Evolutionary conservation across 30 jellyfish, hydroid and myxozoan species (phyloP).

Genomic region (Hydractinia echinata): DNA sequence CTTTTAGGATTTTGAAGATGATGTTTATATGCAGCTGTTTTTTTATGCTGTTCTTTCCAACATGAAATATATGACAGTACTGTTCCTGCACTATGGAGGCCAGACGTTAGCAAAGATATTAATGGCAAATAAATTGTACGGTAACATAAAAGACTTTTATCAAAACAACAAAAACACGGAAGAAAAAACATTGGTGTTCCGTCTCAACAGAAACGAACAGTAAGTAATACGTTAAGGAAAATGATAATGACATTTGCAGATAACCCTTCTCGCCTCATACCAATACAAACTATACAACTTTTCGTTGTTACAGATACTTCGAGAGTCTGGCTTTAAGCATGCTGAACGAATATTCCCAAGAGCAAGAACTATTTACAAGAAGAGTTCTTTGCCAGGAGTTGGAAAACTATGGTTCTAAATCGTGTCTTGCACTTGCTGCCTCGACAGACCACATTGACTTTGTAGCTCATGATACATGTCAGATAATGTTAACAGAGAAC

Average conservation of each 20-base stretch:
- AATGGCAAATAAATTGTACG: background rate
- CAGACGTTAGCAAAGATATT: background rate
- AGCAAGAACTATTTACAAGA: background rate
- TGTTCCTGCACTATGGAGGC: background rate
- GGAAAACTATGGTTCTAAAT: background rate
- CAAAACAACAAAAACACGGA: background rate
- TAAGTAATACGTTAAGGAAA: background rate
- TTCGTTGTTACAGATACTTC: background rate
- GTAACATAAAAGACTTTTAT: background rate
- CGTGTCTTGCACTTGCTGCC: background rate
- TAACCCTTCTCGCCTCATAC: no score
- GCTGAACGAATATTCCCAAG: background rate
- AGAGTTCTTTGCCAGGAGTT: background rate
- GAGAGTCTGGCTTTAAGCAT: background rate
- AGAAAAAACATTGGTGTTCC: background rate
- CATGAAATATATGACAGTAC: constrained; percentile 1
- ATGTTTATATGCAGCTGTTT: background rate
- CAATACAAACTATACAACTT: no score
- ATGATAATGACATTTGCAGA: no score
- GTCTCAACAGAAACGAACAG: background rate
- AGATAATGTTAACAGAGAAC: background rate
- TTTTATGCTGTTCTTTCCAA: background rate
- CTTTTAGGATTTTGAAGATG: background rate
- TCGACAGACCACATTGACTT: constrained; percentile 3
- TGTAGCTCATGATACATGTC: constrained; percentile 12